Evolutionary conservation across 2,888 invertebrate species (phyloP).

Genomic region (Baccha elongata): DNA sequence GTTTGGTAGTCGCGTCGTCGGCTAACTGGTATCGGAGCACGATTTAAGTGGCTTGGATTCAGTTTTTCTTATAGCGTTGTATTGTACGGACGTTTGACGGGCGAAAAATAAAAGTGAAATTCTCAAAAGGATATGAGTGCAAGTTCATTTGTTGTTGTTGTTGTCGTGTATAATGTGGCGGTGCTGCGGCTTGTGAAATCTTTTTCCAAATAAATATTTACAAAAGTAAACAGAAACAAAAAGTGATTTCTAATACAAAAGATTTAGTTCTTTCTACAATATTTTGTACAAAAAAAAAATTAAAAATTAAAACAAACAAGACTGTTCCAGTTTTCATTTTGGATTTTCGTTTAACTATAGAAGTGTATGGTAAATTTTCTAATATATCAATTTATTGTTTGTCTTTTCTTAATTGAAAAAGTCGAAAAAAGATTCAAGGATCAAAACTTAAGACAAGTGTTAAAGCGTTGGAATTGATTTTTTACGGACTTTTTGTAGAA

Average conservation of each 20-base stretch:
- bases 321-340: slow-evolving; percentile 1
- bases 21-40: slow-evolving; percentile 70
- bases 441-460: too few species aligned
- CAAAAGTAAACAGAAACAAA: neutral
- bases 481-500: too few species aligned
- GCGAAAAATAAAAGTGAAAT: slow-evolving; percentile 69
- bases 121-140: slow-evolving; percentile 68
- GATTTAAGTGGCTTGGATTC: slow-evolving; percentile 69
- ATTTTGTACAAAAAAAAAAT: neutral
- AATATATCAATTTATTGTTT: too few species aligned
- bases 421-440: too few species aligned
- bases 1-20: slow-evolving; percentile 33
- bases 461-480: too few species aligned
- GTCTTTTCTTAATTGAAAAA: too few species aligned
- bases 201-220: slow-evolving; percentile 2
- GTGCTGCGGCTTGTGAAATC: slow-evolving; percentile 27
- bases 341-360: slow-evolving; percentile 46
- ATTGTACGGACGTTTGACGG: slow-evolving; percentile 72
- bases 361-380: slow-evolving; percentile 68
- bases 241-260: slow-evolving; percentile 1
- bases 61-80: slow-evolving; percentile 72
- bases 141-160: slow-evolving; percentile 20
- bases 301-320: neutral
- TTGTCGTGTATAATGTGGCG: slow-evolving; percentile 19
- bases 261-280: neutral